Base-by-base conservation (phyloP, 2,113 vertebrate species). In the Corythornis madagascariensis region DNA sequence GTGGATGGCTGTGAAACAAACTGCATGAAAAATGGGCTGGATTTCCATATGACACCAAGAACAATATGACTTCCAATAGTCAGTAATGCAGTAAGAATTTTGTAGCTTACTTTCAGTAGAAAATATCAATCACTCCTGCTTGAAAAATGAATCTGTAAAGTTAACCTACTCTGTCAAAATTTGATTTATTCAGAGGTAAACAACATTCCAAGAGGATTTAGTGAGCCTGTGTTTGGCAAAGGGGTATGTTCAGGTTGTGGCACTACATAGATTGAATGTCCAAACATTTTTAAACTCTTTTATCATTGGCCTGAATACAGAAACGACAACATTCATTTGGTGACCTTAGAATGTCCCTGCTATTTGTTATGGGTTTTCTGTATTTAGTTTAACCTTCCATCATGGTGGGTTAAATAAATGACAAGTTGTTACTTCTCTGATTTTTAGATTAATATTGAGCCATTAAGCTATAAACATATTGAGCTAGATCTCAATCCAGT, bases 181-280 rank as follows among this genome's bases (percentile, higher is more conserved):
- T 97, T 98, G 97, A 98, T 98, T 98, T 98, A 97, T 98, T 97
- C 97, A 64, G 97, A 97, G 96, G 97, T 97, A 98, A 98, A 97
- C 97, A 98, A 97, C 97, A 97, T 98, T 98, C 97, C 97, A 96
- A 97, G 97, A 97, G 97, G 97, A 98, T 98, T 98, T 98, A 97
- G 96, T 97, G 97, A 96, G 96, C 90, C 89, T 94, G 95, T 97
- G 97, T 97, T 98, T 97, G 96, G 97, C 95, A 97, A 97, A 97
- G 97, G 94, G 96, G 97, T 97, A 97, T 96, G 97, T 97, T 96
- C 97, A 97, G 97, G 97, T 97, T 97, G 87, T 92, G 95, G 88
- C 96, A 96, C 96, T 97, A 91, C 97, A 96, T 84, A 97, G 97
- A 98, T 97, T 97, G 97, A 97, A 97, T 97, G 97, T 97, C 97